Conservation (phyloP, 1,140 invertebrate genomes). For the Calephelis nemesis region DNA sequence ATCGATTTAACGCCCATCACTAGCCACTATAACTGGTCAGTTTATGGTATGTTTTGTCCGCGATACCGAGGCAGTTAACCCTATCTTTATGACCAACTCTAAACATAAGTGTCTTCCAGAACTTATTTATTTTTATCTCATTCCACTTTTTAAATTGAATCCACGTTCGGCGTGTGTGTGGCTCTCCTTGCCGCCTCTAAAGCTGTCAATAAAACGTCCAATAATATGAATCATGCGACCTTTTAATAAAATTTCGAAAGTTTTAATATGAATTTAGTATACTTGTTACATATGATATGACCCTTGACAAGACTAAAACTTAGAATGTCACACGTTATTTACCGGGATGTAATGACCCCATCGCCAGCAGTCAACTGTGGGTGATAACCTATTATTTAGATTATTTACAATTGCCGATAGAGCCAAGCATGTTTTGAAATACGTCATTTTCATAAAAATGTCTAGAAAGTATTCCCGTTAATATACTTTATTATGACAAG, state of each 20-base stretch:
- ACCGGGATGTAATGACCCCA: too few species aligned
- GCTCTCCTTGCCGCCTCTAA: constrained; percentile 60
- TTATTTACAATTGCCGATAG: too few species aligned
- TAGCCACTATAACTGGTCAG: constrained; percentile 50
- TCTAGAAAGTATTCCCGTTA: too few species aligned
- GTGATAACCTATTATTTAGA: too few species aligned
- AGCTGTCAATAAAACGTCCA: constrained; percentile 70
- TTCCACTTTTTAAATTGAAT: constrained; percentile 77
- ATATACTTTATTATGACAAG: too few species aligned
- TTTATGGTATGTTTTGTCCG: constrained; percentile 75
- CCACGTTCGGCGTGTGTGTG: constrained; percentile 68
- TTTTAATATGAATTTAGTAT: constrained; percentile 60
- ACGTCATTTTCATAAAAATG: too few species aligned
- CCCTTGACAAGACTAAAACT: too few species aligned
- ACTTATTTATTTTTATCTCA: constrained; percentile 78
- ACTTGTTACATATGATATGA: too few species aligned
- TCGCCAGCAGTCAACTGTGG: too few species aligned
- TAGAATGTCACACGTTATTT: too few species aligned
- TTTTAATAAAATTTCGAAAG: constrained; percentile 70
- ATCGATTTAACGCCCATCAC: constrained; percentile 12
- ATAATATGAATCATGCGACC: constrained; percentile 50
- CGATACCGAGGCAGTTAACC: constrained; percentile 72
- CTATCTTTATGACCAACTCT: constrained; percentile 75
- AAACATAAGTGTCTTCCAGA: constrained; percentile 75
- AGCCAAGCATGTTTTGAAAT: too few species aligned